Conservation (phyloP, 2,113 vertebrate genomes). For the Notarius lentiginosus region DNA sequence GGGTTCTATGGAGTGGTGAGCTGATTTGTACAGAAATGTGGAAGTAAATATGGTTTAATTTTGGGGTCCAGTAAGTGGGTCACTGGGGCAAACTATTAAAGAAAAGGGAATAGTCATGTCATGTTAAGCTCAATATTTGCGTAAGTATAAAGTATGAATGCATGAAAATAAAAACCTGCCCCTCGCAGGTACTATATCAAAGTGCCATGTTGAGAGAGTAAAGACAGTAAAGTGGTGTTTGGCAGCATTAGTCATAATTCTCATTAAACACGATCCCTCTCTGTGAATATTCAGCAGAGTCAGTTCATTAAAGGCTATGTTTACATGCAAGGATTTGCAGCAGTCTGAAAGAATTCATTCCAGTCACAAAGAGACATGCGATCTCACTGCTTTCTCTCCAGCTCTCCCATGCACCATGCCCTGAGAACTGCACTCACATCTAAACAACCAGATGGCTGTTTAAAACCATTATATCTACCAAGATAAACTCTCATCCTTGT, state of each 20-base stretch:
- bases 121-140: no score
- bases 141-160: no score
- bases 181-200: not conserved
- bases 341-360: not conserved
- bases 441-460: conserved; percentile 72
- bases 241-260: conserved; percentile 13
- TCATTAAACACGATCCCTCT: conserved; percentile 1
- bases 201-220: not conserved
- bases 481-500: conserved; percentile 65
- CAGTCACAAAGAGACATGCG: conserved; percentile 48
- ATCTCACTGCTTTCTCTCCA: conserved; percentile 38
- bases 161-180: no score
- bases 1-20: no score
- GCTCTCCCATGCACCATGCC: conserved; percentile 47
- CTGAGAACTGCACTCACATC: conserved; percentile 57
- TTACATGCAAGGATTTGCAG: not conserved
- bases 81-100: no score
- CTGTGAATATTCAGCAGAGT: not conserved
- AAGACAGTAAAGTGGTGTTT: not conserved
- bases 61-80: no score
- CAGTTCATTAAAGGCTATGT: conserved; percentile 22
- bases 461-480: conserved; percentile 71
- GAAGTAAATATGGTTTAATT: no score
- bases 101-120: no score
- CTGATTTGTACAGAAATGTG: no score